Evolutionary conservation across 2,888 invertebrate genomes (phyloP).

Genomic region (Brachycybe producta): DNA sequence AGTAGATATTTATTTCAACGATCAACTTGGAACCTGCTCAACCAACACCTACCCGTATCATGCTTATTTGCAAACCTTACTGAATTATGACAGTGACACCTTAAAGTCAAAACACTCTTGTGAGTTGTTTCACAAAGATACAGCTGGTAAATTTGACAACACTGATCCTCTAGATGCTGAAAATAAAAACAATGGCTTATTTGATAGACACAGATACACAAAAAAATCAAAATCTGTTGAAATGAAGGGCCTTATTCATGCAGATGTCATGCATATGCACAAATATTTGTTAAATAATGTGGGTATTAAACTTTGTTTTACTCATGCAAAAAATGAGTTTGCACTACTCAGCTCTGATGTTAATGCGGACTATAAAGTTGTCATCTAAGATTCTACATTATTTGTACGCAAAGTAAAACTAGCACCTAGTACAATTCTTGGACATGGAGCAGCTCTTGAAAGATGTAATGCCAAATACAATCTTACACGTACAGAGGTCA

Average conservation of each 20-base stretch:
- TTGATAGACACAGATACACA: background rate
- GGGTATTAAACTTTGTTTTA: background rate
- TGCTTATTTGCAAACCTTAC: background rate
- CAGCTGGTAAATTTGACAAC: background rate
- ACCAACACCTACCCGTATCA: background rate
- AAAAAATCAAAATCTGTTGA: background rate
- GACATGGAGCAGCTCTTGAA: slow-evolving; percentile 23
- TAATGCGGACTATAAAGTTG: slow-evolving; percentile 16
- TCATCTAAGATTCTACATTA: slow-evolving; percentile 22
- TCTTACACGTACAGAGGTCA: slow-evolving; percentile 20
- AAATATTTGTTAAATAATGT: background rate
- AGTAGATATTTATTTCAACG: background rate
- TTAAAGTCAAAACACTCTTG: background rate
- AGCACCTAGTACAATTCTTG: slow-evolving; percentile 21
- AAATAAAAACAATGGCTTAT: too few relatives aligned
- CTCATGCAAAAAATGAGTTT: background rate
- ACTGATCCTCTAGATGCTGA: background rate
- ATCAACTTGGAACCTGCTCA: background rate
- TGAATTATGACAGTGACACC: background rate
- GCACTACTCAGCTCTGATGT: slow-evolving; percentile 24
- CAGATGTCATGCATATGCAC: background rate
- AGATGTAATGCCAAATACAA: slow-evolving; percentile 23
- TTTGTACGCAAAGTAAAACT: slow-evolving; percentile 22
- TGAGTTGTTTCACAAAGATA: background rate
- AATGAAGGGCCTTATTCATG: background rate